Base-by-base conservation (phyloP, 2,797 vertebrate species). In the Lutjanus argentimaculatus region DNA sequence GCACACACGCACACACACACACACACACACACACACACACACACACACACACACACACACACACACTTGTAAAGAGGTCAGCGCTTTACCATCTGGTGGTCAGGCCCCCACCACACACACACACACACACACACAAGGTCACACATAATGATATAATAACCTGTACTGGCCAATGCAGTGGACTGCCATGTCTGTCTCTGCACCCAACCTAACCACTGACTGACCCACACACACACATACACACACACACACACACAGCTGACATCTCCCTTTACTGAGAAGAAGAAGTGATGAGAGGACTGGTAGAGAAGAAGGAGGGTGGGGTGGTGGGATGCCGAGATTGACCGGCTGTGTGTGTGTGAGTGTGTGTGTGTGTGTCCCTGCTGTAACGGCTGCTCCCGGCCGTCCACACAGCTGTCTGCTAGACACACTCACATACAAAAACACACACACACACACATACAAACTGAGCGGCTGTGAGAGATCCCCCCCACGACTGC, bases 331-430 rank as follows among this genome's bases (percentile, higher is more conserved):
- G 71, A 64, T 90, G 83, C 77, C 15, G 56, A 49, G 82, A 88
- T 86, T 80, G 82, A 84, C 85, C 25, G 90, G 76, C 76, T 85
- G 85, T 78, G 80, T 13, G 72, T 53, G 53, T 64, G 57, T 62
- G 80, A 66, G 83, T 79, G 77, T 75, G 72, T 65, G 82, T 58
- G 71, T 82, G 80, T 81, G 75, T 80, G 78, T 90, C 75, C 67
- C 86, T 90, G 93, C 83, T 92, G 85, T 93, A 93, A 92, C 93
- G 93, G 93, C 94, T 95, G 94, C 93, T 95, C 87, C 71, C 78
- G 84, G 88, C 91, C 93, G 59, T 95, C 93, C 89, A 86, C 82
- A 92, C 95, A 96, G 95, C 95, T 96, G 95, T 95, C 93, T 92
- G 87, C 66, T 67, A 77, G 75, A 88, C 86, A 84, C 86, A 85